phyloP scores from a whole-genome alignment of 1,140 invertebrate genomes.

The Antheraea mylitta region DNA sequence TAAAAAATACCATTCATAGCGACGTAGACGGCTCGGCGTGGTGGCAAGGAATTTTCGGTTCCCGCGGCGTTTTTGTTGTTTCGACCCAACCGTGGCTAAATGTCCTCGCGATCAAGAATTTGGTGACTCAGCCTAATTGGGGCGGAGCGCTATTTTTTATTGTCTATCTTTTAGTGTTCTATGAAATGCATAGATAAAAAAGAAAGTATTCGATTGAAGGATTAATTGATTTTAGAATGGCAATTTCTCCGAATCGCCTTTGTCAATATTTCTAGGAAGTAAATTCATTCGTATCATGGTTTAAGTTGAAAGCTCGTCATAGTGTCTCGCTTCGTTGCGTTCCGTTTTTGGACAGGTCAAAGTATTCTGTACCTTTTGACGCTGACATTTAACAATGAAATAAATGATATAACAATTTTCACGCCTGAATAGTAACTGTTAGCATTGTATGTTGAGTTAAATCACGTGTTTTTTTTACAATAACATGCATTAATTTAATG shows the following conservation, averaged over 20 bases:
- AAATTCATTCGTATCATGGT: background rate
- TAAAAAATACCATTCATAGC: conserved; percentile 35
- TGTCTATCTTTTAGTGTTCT: background rate
- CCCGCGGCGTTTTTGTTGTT: conserved; percentile 60
- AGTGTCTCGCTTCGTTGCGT: background rate
- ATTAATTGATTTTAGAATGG: background rate
- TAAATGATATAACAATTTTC: background rate
- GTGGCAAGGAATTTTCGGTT: conserved; percentile 55
- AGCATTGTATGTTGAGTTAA: too few relatives aligned
- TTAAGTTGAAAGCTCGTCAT: background rate
- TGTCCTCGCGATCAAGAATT: conserved; percentile 44
- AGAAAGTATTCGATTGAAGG: background rate
- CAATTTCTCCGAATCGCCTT: background rate
- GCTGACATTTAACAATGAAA: background rate
- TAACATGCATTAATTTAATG: too few relatives aligned
- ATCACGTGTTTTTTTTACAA: too few relatives aligned
- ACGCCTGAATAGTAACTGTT: too few relatives aligned
- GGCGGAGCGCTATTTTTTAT: conserved; percentile 6
- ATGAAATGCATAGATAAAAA: background rate
- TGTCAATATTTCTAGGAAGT: conserved; percentile 3
- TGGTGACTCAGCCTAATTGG: conserved; percentile 33
- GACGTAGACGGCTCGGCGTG: conserved; percentile 14
- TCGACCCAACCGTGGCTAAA: conserved; percentile 49
- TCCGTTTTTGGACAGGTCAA: background rate
- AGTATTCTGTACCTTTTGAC: background rate